Evolutionary conservation across 2,888 invertebrate species (phyloP).

Genomic region (Melinaea marsaeus): DNA sequence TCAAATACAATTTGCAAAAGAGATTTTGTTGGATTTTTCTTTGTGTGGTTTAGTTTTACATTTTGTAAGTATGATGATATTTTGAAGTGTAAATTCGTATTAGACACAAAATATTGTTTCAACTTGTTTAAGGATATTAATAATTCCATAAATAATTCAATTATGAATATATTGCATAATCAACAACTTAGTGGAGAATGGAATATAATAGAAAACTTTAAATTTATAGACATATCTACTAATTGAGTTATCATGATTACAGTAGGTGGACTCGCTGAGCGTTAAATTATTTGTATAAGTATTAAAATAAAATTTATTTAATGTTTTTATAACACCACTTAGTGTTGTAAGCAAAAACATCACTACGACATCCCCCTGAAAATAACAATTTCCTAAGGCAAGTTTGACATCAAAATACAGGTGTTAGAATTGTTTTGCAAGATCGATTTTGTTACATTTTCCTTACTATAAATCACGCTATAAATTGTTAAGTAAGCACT

Average conservation of each 20-base stretch:
- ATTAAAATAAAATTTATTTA: too few relatives aligned
- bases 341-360: neutral
- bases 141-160: too few relatives aligned
- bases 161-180: too few relatives aligned
- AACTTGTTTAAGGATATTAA: too few relatives aligned
- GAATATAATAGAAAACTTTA: too few relatives aligned
- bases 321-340: too few relatives aligned
- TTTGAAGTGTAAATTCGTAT: slow-evolving; percentile 24
- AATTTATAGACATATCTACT: too few relatives aligned
- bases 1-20: slow-evolving; percentile 69
- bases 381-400: slow-evolving; percentile 13
- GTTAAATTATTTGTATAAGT: too few relatives aligned
- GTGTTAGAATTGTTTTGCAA: slow-evolving; percentile 19
- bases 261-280: too few relatives aligned
- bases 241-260: too few relatives aligned
- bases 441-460: slow-evolving; percentile 27
- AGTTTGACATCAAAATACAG: slow-evolving; percentile 18
- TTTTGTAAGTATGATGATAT: slow-evolving; percentile 32
- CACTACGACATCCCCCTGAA: slow-evolving; percentile 4
- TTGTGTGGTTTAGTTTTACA: slow-evolving; percentile 37
- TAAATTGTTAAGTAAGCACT: slow-evolving; percentile 32
- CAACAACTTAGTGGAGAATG: too few relatives aligned
- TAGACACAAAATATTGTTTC: neutral
- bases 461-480: slow-evolving; percentile 18
- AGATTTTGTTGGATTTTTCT: slow-evolving; percentile 54